Conservation (phyloP, 2,113 vertebrate genomes). For the Corydoras sp. region DNA sequence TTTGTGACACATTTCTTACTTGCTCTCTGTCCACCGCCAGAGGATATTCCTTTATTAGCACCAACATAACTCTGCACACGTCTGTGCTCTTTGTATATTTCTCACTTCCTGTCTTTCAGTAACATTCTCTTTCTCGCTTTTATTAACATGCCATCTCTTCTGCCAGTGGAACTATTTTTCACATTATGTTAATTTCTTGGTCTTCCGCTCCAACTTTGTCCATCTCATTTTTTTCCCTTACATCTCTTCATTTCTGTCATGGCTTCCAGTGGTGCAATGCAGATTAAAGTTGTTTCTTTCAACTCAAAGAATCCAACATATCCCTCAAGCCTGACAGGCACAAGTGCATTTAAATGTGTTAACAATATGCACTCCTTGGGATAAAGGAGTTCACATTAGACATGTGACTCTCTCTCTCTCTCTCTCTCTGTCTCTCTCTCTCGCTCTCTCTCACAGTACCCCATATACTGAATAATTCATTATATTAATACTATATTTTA, state of each 20-base stretch:
- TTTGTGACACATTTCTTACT: background rate
- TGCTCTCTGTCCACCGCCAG: constrained; percentile 7
- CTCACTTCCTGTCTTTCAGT: background rate
- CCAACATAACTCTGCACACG: too few relatives aligned
- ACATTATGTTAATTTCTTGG: constrained; percentile 14
- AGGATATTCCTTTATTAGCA: constrained; percentile 4
- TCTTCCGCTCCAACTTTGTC: background rate
- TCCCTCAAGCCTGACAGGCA: constrained; percentile 1
- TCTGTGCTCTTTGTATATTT: background rate
- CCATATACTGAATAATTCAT: too few relatives aligned
- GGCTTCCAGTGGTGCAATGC: constrained; percentile 1
- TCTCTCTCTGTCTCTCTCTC: too few relatives aligned
- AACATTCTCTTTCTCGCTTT: background rate
- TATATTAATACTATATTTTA: too few relatives aligned
- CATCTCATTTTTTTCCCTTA: background rate
- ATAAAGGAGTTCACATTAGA: background rate
- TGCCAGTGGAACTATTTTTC: background rate
- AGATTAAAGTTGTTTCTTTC: constrained; percentile 2
- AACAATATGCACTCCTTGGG: constrained; percentile 1
- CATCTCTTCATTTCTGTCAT: background rate
- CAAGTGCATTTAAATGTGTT: constrained; percentile 8
- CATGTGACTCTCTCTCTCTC: too few relatives aligned
- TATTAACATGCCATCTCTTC: background rate
- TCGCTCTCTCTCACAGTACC: too few relatives aligned
- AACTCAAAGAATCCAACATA: background rate